Percentiles rank a stretch among this genome's conserved stretches.
Evolutionary conservation across 2,797 vertebrate genomes (phyloP).

Genomic region (Eulemur albifrons): DNA sequence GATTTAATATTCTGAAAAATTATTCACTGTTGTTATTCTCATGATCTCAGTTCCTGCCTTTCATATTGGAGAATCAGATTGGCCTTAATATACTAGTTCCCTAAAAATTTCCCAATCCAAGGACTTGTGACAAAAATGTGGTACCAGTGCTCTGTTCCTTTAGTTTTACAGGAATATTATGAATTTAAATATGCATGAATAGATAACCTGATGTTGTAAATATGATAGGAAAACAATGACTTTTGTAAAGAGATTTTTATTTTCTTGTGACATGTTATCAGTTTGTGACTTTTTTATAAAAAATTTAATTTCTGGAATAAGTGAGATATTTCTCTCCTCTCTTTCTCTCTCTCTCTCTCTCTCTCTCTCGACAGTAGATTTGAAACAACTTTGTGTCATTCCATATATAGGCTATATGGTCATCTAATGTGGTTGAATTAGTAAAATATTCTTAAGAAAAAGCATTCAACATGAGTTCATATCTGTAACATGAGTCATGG

Average conservation of each 20-base stretch:
- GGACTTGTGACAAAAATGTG: neutral
- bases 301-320: slow-evolving; percentile 31
- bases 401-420: neutral
- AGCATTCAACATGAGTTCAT: neutral
- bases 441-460: slow-evolving; percentile 3
- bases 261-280: neutral
- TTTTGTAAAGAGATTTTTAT: neutral
- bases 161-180: slow-evolving; percentile 21
- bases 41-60: neutral
- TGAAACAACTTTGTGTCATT: neutral
- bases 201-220: neutral
- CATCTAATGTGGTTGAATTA: neutral
- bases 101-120: slow-evolving; percentile 14
- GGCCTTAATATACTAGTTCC: neutral
- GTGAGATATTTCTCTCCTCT: neutral
- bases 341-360: neutral
- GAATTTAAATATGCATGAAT: neutral
- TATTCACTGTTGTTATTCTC: neutral
- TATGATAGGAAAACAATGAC: neutral
- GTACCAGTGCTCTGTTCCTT: neutral
- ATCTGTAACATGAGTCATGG: neutral
- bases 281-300: neutral
- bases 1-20: neutral
- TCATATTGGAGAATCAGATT: neutral
- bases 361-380: neutral